Base-by-base conservation (phyloP, 2,888 invertebrate species). In the Amorpha juglandis region DNA sequence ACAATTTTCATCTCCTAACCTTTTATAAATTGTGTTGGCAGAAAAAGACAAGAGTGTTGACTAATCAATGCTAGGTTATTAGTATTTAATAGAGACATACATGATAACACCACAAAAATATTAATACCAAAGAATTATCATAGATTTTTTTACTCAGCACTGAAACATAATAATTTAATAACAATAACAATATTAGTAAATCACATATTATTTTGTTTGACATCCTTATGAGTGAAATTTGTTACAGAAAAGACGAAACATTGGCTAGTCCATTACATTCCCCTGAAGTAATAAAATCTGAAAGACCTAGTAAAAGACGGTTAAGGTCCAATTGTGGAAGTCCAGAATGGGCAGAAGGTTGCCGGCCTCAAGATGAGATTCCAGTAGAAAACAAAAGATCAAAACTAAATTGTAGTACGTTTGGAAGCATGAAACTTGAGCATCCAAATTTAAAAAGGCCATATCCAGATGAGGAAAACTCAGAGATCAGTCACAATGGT, bases 341-440 rank as follows among this genome's bases (percentile, higher is more conserved):
- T 69, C 92, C 92, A 21, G 86, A 91, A 69, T 93, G 92, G 92
- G 91, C 89, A 8, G 88, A 89, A 65, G 90, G 89, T 27, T 90
- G 90, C 74, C 76, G 80, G 64, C 86, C 88, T 55, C 76, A 74
- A 64, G 80, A 86, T n/a, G 83, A 85, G 50, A 65, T 66, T 21
- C 71, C 73, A 67, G 68, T 72, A 48, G 78, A 80, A 45, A 81
- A 71, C 58, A 90, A 88, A 76, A 80, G 74, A 69, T 65, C 67
- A 65, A 87, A 83, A 73, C 74, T 69, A 53, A 76, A 76, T 52
- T 67, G 72, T 16, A 68, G 65, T 68, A 67, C 72, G 50, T 67
- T 69, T 69, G 68, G 70, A 50, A 68, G 69, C 58, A 65, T 53
- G 50, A 71, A 68, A 48, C 69, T 71, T 62, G 70, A 70, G 9